phyloP scores from a whole-genome alignment of 2,113 vertebrate species.

The Pachypanchax playfairii region DNA sequence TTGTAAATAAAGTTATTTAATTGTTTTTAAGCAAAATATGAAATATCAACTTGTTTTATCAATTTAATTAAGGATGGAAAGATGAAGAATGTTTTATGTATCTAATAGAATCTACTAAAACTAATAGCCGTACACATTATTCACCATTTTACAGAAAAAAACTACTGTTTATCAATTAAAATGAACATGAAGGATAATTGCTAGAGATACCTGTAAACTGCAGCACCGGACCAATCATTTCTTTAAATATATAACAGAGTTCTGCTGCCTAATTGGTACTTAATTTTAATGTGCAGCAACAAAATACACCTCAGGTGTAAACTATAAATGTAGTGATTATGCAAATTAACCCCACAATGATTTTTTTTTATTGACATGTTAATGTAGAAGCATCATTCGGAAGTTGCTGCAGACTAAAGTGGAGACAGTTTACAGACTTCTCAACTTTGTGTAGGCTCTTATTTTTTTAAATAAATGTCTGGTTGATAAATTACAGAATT shows the following conservation, averaged over 20 bases:
- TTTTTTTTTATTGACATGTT: constrained; percentile 4
- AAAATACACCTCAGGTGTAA: neutral
- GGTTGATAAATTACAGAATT: neutral
- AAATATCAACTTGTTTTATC: neutral
- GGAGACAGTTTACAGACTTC: neutral
- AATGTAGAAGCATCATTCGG: neutral
- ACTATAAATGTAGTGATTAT: constrained; percentile 4
- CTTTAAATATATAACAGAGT: neutral
- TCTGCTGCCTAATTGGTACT: neutral
- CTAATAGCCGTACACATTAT: too few relatives aligned
- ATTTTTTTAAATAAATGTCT: neutral
- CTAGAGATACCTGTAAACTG: neutral
- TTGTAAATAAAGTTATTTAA: neutral
- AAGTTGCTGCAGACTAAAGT: neutral
- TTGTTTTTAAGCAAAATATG: neutral
- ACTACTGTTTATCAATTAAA: neutral
- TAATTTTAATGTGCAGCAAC: neutral
- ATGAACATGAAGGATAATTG: constrained; percentile 8
- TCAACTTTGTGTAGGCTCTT: neutral
- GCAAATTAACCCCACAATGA: neutral
- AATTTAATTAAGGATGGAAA: neutral
- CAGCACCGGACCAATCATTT: neutral
- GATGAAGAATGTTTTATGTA: too few relatives aligned
- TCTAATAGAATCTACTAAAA: too few relatives aligned
- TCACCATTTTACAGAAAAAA: constrained; percentile 8